Evolutionary conservation across 2,888 invertebrate species (phyloP), one percentile per base, ranked within the genome.

Genomic region (Dioctria rufipes): DNA sequence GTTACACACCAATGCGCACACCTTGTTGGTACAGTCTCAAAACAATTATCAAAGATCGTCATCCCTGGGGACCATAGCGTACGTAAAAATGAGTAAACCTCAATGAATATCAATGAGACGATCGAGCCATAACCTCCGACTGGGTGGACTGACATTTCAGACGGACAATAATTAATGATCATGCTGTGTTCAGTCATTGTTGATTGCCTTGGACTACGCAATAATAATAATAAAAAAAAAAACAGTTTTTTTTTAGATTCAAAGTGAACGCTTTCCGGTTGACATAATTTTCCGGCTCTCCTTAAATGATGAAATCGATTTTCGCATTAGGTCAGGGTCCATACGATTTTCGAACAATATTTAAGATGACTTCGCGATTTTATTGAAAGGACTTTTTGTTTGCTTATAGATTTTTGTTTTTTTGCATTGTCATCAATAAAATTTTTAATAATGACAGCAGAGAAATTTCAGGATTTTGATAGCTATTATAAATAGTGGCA

Each of bases 51-150:
- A 13, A 73, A 73, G 46, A 43, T 60, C 42, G 25, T 40, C 58
- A 39, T 58, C 63, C 77, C 63, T 63, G 54, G 77, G 37, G 77
- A 46, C 58, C 63, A n/a, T 49, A 46, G 37, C 42, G 46, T 9
- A 46, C 77, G 37, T n/a, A 46, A 37, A 60, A 25, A 25, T 25
- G 25, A 25, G 25, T 25, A 25, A 25, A 25, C 25, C 25, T 67
- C 67, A 79, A 79, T 69, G 79, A 79, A 79, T 79, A 79, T 79
- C 79, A 69, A 69, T 79, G 67, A 78, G 78, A 58, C 79, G 79
- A 79, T 79, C 60, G 67, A 69, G 58, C 67, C 67, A 58, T 43
- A 79, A 79, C 67, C 79, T 42, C 79, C 67, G 60, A 60, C 79
- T 79, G 79, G 67, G 79, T 69, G 66, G 25, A 67, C 51, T 66